Evolutionary conservation across 2,113 vertebrate genomes (phyloP).

Genomic region (Vimba vimba): DNA sequence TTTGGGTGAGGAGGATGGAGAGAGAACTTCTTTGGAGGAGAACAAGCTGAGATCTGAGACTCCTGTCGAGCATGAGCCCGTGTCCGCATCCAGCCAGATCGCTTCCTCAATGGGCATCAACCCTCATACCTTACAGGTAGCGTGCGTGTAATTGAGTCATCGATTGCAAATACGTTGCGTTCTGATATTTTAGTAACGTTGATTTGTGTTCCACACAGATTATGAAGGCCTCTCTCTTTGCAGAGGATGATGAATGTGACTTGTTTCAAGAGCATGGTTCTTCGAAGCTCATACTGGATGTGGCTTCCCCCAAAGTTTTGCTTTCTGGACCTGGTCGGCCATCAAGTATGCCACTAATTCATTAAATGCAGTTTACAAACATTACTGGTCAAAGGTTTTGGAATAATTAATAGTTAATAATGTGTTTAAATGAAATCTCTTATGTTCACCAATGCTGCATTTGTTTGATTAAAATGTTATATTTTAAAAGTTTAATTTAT

Average conservation of each 20-base stretch:
- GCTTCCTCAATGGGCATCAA: constrained; percentile 88
- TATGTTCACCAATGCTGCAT: too few species aligned
- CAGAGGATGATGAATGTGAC: constrained; percentile 88
- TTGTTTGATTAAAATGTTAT: too few species aligned
- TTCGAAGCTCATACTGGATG: constrained; percentile 74
- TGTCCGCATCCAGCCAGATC: constrained; percentile 84
- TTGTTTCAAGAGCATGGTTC: constrained; percentile 69
- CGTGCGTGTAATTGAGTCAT: not conserved
- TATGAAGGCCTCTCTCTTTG: constrained; percentile 95
- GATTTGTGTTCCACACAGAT: constrained; percentile 75
- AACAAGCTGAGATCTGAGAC: constrained; percentile 52
- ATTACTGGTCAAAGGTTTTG: too few species aligned
- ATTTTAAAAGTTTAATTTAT: too few species aligned
- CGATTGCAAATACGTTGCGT: not conserved
- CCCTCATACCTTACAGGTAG: constrained; percentile 92
- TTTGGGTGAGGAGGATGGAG: constrained; percentile 62
- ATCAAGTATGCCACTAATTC: constrained; percentile 70
- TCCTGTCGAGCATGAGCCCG: constrained; percentile 73
- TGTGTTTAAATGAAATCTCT: too few species aligned
- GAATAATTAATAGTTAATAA: too few species aligned
- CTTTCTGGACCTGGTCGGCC: constrained; percentile 72
- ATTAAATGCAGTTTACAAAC: not conserved
- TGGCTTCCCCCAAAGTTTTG: constrained; percentile 79
- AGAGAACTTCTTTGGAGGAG: constrained; percentile 45
- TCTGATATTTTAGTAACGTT: not conserved